These are phyloP conservation scores for Apocrypta bakeri DNA, from an alignment of 1,140 invertebrate genomes.

Conservation along the genomic window DNA sequence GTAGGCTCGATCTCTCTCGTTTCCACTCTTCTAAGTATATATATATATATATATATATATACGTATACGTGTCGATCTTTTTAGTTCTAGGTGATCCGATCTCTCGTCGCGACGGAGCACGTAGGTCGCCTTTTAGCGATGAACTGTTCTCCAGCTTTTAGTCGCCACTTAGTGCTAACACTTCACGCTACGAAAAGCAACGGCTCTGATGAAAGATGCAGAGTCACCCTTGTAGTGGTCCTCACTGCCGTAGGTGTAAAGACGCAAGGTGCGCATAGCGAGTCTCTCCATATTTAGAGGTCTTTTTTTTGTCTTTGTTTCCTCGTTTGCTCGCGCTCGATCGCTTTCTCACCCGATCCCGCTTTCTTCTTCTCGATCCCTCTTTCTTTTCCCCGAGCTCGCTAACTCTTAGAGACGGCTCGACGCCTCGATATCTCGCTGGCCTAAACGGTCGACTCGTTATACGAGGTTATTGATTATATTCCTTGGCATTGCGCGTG, in stretches of 20 bases:
- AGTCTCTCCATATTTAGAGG: background rate
- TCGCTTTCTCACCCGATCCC: background rate
- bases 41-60: no score
- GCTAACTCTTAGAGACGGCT: background rate
- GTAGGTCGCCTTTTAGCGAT: slow-evolving; percentile 36
- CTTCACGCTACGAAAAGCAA: background rate
- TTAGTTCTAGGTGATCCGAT: slow-evolving; percentile 1
- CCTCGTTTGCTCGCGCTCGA: background rate
- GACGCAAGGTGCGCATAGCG: background rate
- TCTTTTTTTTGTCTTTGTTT: background rate
- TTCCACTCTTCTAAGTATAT: no score
- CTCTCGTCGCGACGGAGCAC: slow-evolving; percentile 5
- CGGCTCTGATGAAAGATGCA: slow-evolving; percentile 13
- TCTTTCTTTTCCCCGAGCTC: background rate
- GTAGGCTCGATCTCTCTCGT: no score
- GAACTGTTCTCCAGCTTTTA: slow-evolving; percentile 36
- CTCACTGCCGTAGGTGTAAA: background rate
- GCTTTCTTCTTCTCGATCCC: background rate
- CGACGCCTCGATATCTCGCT: slow-evolving; percentile 27
- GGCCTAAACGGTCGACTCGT: slow-evolving; percentile 42
- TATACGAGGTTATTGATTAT: slow-evolving; percentile 50
- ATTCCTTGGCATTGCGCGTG: background rate
- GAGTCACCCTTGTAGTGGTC: slow-evolving; percentile 25
- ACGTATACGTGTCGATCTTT: slow-evolving; percentile 11
- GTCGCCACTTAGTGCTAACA: slow-evolving; percentile 44